Conservation (phyloP, 2,888 invertebrate species). For the Platycheirus rosarum region DNA sequence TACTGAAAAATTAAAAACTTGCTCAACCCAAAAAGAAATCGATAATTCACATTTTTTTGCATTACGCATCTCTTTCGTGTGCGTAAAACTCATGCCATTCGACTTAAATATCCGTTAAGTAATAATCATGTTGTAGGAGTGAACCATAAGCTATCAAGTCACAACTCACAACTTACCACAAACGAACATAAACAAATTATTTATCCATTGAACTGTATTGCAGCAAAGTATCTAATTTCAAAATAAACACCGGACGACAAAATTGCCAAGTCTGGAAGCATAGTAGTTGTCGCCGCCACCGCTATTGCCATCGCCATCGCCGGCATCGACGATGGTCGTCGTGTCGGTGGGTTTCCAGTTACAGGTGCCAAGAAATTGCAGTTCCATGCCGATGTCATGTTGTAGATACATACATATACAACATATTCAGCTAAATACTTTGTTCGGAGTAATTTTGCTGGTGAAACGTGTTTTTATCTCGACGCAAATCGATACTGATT, state of each 20-base stretch:
- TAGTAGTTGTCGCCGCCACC: no score
- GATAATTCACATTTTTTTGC: no score
- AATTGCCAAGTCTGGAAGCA: not conserved
- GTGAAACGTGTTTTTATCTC: constrained; percentile 9
- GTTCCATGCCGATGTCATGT: constrained; percentile 26
- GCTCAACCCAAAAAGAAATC: no score
- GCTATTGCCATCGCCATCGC: not conserved
- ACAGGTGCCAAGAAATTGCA: constrained; percentile 47
- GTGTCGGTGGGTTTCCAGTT: constrained; percentile 56
- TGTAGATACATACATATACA: not conserved
- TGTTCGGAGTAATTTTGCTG: constrained; percentile 8
- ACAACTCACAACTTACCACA: not conserved
- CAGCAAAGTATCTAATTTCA: constrained; percentile 47
- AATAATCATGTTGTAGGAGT: constrained; percentile 8
- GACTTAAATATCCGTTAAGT: constrained; percentile 32
- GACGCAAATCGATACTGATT: constrained; percentile 48
- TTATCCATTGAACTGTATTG: constrained; percentile 29
- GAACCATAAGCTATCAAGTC: not conserved
- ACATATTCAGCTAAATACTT: constrained; percentile 1
- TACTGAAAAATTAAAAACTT: no score
- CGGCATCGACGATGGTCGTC: not conserved
- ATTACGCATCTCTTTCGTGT: not conserved
- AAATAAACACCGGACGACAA: constrained; percentile 45
- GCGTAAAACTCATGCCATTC: constrained; percentile 3
- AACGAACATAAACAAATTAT: constrained; percentile 7